Evolutionary conservation across 2,888 invertebrate genomes (phyloP), one percentile per base, ranked within the genome.

Genomic region (Diplazon laetatorius): DNA sequence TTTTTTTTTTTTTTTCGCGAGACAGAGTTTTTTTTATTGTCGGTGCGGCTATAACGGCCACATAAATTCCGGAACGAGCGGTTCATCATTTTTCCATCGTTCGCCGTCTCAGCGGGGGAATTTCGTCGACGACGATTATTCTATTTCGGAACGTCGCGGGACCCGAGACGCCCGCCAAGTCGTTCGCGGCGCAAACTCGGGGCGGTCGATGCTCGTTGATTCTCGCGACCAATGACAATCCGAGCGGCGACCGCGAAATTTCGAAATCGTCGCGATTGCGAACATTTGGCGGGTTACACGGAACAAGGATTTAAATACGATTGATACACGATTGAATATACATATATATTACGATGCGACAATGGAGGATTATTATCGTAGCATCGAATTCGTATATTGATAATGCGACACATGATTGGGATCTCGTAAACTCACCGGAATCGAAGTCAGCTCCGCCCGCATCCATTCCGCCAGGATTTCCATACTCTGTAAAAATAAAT

Each of bases 401-500:
- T 14, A 25, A 50, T 42, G 52, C 25, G 18, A 60, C 14, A 44
- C 5, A 12, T 6, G 8, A 30, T 39, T 39, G 12, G 37, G 20
- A 20, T 12, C 44, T 74, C 60, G 35, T 18, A 6, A 22, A 30
- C 80, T 93, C 92, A 94, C 95, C 95, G 91, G 96, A 95, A 92
- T 96, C 96, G 92, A 96, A 96, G 91, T 96, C 96, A 89, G 95
- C 94, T 85, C 94, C 93, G 83, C 95, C 95, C 88, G 94, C 94
- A 91, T 96, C 96, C 95, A 96, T 95, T 89, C 94, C 95, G 91
- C 94, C 94, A 93, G 96, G 95, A 93, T 88, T 89, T 82, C 91
- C 91, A 89, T 96, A 96, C 93, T 96, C 96, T 95, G 93, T 82
- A 93, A 93, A 85, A 85, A 84, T 52, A 52, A n/a, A n/a, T n/a